A percentile compares a stretch with the other conserved stretches of the same genome.
Conservation (phyloP, 2,888 invertebrate species). For the Pristionchus exspectatus region DNA sequence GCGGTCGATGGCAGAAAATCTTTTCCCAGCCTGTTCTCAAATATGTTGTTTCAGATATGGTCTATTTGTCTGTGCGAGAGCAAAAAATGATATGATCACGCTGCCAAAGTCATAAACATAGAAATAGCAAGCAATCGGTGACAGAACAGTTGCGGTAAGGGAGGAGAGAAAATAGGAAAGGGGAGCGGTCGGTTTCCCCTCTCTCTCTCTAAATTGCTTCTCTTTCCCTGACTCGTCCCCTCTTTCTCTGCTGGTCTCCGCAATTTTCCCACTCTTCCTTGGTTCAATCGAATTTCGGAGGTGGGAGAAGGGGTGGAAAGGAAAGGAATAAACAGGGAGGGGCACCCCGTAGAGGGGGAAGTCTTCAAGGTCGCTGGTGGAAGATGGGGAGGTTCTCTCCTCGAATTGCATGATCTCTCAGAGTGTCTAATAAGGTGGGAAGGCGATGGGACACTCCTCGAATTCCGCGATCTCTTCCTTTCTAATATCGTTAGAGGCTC, state of each 20-base stretch:
- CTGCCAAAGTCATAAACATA: too few species aligned
- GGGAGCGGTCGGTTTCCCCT: slow-evolving; percentile 45
- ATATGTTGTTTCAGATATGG: too few species aligned
- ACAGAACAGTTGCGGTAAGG: slow-evolving; percentile 6
- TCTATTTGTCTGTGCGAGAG: too few species aligned
- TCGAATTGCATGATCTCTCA: neutral
- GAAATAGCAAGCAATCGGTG: neutral
- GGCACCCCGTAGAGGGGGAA: neutral
- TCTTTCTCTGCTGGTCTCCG: slow-evolving; percentile 5
- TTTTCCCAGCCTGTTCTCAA: too few species aligned
- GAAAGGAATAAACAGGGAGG: slow-evolving; percentile 17
- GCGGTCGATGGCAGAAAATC: too few species aligned
- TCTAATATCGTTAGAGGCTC: too few species aligned
- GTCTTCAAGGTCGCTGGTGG: slow-evolving; percentile 48
- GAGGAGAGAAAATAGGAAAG: slow-evolving; percentile 1
- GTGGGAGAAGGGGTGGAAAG: neutral
- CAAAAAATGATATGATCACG: too few species aligned
- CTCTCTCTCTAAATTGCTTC: slow-evolving; percentile 7
- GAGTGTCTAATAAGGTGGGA: neutral
- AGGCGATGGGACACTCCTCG: neutral
- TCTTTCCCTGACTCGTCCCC: slow-evolving; percentile 1
- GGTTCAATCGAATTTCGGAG: neutral
- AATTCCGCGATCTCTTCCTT: too few species aligned
- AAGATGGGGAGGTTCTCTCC: neutral
- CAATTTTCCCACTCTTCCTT: neutral